Percentiles rank a stretch among this genome's conserved stretches.
Evolutionary conservation across 1,140 invertebrate genomes (phyloP).

Genomic region (Pseudomyrmex flavicornis): DNA sequence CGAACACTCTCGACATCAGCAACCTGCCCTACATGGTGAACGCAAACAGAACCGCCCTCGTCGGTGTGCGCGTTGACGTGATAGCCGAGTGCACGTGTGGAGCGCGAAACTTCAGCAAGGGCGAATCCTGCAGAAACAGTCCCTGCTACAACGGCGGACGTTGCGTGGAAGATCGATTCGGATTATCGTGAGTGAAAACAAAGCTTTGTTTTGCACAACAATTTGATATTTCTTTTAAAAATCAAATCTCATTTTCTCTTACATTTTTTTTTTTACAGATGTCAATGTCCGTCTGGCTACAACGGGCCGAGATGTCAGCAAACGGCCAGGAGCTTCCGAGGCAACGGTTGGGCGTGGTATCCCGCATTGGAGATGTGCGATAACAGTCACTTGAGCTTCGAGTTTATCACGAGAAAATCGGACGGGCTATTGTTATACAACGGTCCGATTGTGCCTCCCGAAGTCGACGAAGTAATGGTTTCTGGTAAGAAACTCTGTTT

Average conservation of each 20-base stretch:
- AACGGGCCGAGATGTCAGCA: constrained; percentile 98
- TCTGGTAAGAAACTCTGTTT: constrained; percentile 85
- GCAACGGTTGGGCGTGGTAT: constrained; percentile 98
- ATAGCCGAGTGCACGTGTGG: constrained; percentile 96
- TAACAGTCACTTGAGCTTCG: constrained; percentile 96
- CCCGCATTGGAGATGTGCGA: constrained; percentile 98
- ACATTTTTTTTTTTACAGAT: constrained; percentile 84
- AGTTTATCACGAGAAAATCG: constrained; percentile 96
- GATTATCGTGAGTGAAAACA: constrained; percentile 87
- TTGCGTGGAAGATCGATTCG: constrained; percentile 95
- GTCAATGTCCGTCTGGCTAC: constrained; percentile 95
- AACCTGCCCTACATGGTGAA: constrained; percentile 97
- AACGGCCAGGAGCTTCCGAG: constrained; percentile 96
- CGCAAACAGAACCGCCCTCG: constrained; percentile 97
- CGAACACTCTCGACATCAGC: constrained; percentile 95
- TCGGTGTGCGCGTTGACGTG: constrained; percentile 95
- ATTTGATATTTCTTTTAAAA: neutral
- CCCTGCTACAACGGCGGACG: constrained; percentile 98
- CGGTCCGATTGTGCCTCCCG: constrained; percentile 96
- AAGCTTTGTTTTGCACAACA: neutral
- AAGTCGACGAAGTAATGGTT: constrained; percentile 94
- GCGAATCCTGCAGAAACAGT: constrained; percentile 94
- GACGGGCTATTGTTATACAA: constrained; percentile 98
- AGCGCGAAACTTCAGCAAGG: constrained; percentile 94
- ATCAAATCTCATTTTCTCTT: neutral